Conservation (phyloP, 1,140 invertebrate species). For the Habropoda laboriosa region DNA sequence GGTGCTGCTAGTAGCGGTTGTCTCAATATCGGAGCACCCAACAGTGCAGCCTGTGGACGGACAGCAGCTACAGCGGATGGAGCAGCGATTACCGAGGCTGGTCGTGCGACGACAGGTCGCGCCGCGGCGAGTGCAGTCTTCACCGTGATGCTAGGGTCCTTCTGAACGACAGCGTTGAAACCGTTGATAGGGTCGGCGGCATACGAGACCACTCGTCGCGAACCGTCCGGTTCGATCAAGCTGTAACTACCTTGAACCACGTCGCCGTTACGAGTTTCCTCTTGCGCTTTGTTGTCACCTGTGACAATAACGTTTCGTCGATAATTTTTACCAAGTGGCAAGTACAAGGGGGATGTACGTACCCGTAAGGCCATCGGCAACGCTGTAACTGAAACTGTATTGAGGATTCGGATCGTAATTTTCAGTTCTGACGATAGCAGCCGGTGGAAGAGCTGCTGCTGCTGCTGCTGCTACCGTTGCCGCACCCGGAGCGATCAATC, state of each 20-base stretch:
- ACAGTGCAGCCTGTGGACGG: slow-evolving; percentile 44
- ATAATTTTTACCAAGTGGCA: neutral
- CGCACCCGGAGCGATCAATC: slow-evolving; percentile 60
- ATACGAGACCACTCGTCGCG: slow-evolving; percentile 79
- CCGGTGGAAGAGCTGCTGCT: slow-evolving; percentile 69
- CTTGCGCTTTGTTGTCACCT: slow-evolving; percentile 80
- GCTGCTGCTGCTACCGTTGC: slow-evolving; percentile 69
- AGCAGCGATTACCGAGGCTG: slow-evolving; percentile 44
- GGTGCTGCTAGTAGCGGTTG: slow-evolving; percentile 25
- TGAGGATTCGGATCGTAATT: slow-evolving; percentile 87
- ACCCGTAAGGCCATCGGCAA: slow-evolving; percentile 87
- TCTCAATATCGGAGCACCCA: slow-evolving; percentile 25
- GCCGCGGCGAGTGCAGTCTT: slow-evolving; percentile 63
- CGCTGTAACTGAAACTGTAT: slow-evolving; percentile 88
- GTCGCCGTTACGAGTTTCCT: slow-evolving; percentile 81
- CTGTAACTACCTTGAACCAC: slow-evolving; percentile 81
- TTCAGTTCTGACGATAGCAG: slow-evolving; percentile 80
- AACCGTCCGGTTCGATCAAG: slow-evolving; percentile 81
- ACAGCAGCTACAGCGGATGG: slow-evolving; percentile 44
- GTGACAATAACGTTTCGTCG: neutral
- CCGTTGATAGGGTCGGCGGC: slow-evolving; percentile 80
- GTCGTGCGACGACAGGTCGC: slow-evolving; percentile 46
- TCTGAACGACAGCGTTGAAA: slow-evolving; percentile 81
- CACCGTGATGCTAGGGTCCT: slow-evolving; percentile 70
- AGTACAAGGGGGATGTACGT: slow-evolving; percentile 14